These are phyloP conservation scores for Drosophila phalerata DNA, from an alignment of 2,888 invertebrate species.

Conservation along the genomic window DNA sequence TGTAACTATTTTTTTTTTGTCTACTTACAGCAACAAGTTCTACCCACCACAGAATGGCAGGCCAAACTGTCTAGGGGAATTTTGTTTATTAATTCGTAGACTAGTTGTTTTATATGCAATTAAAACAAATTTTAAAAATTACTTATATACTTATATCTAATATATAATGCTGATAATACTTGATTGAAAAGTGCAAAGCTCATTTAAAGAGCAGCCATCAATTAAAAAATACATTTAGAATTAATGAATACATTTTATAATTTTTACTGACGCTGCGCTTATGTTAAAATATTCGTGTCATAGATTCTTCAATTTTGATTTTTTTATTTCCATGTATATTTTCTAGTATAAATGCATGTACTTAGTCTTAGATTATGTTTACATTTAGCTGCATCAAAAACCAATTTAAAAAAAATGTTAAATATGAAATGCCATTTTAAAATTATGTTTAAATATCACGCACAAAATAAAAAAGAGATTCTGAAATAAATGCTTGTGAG, in stretches of 20 bases:
- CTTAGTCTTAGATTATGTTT: conserved; percentile 56
- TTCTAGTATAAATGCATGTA: conserved; percentile 53
- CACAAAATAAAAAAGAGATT: conserved; percentile 32
- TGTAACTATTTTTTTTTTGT: conserved; percentile 3
- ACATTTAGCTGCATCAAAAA: conserved; percentile 18
- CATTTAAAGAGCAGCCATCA: conserved; percentile 42
- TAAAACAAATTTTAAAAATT: conserved; percentile 39
- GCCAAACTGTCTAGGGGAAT: conserved; percentile 77
- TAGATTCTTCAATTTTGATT: conserved; percentile 28
- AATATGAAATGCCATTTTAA: conserved; percentile 17
- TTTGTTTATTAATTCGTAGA: conserved; percentile 53
- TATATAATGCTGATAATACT: conserved; percentile 24
- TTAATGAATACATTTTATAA: conserved; percentile 22
- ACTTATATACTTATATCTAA: conserved; percentile 27
- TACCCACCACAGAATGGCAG: conserved; percentile 81
- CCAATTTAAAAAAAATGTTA: conserved; percentile 14
- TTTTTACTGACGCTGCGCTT: conserved; percentile 48
- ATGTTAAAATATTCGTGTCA: conserved; percentile 57
- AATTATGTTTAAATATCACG: conserved; percentile 40
- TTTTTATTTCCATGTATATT: conserved; percentile 30
- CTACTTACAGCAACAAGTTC: conserved; percentile 64
- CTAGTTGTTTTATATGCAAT: conserved; percentile 53
- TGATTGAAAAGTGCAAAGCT: conserved; percentile 29
- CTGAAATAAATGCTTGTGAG: conserved; percentile 23
- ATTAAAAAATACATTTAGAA: conserved; percentile 28